A percentile compares a stretch with the other conserved stretches of the same genome.
Conservation (phyloP, 2,797 vertebrate species). For the Selene dorsalis region DNA sequence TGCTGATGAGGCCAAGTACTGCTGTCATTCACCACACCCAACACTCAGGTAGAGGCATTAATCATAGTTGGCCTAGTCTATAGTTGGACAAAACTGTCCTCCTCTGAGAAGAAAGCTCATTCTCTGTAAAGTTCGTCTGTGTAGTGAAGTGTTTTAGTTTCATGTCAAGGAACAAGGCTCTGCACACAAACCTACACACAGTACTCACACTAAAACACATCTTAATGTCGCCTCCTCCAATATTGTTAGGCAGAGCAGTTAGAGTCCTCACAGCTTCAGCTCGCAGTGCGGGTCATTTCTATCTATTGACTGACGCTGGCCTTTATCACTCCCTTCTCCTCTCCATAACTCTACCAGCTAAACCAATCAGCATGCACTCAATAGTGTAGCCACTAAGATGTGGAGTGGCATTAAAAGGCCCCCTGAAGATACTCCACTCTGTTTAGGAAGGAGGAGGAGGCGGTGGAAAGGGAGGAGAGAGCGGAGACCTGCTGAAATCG, state of each 20-base stretch:
- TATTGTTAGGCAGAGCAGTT: conserved; percentile 27
- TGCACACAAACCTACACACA: neutral
- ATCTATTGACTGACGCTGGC: conserved; percentile 49
- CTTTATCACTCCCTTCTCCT: conserved; percentile 35
- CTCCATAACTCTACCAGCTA: conserved; percentile 59
- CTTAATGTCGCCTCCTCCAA: neutral
- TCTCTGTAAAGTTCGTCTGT: too few relatives aligned
- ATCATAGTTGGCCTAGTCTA: neutral
- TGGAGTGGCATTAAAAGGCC: conserved; percentile 58
- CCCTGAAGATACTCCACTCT: conserved; percentile 58
- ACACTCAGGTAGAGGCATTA: neutral
- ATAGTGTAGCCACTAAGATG: conserved; percentile 78
- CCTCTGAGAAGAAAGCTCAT: too few relatives aligned
- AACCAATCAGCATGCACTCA: conserved; percentile 80
- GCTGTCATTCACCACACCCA: neutral
- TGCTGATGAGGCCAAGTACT: neutral
- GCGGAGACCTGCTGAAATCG: conserved; percentile 66
- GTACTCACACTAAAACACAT: neutral
- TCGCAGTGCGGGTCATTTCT: conserved; percentile 41
- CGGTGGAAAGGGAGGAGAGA: conserved; percentile 7
- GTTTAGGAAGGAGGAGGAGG: conserved; percentile 29
- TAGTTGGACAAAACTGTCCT: too few relatives aligned
- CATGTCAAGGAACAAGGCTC: neutral
- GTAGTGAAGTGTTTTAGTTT: neutral
- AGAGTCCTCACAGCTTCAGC: conserved; percentile 6